Evolutionary conservation across 2,888 invertebrate species (phyloP).

Genomic region (Resseliella maxima): DNA sequence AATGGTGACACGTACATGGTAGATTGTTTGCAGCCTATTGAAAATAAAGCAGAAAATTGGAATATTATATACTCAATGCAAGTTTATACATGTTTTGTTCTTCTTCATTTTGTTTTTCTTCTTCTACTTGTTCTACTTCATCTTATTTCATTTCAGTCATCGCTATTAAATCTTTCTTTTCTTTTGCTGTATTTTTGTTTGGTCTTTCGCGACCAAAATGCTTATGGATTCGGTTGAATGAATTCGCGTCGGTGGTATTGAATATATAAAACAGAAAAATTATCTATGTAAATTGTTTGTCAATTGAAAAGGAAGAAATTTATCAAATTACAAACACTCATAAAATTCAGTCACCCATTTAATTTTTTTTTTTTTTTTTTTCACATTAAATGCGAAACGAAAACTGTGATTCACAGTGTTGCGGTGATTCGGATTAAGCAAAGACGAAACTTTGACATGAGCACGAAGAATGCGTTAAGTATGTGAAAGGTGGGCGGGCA

Average conservation of each 20-base stretch:
- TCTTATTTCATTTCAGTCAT: too few species aligned
- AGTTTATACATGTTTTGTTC: conserved; percentile 59
- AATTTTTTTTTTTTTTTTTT: too few species aligned
- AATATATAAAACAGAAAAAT: background rate
- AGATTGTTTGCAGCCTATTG: conserved; percentile 62
- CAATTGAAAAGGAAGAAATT: conserved; percentile 18
- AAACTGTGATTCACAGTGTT: background rate
- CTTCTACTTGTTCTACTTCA: too few species aligned
- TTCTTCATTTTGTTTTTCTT: conserved; percentile 52
- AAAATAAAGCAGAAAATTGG: conserved; percentile 57
- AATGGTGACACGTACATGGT: conserved; percentile 65
- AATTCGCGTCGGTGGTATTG: background rate
- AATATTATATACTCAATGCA: conserved; percentile 51
- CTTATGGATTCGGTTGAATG: too few species aligned
- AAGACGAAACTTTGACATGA: background rate
- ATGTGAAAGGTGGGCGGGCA: background rate
- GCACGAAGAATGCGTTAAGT: background rate
- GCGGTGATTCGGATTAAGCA: conserved; percentile 16
- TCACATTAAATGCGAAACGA: background rate
- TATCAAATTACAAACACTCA: conserved; percentile 54
- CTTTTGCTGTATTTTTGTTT: too few species aligned
- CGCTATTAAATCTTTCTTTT: too few species aligned
- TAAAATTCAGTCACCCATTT: conserved; percentile 37
- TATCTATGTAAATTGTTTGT: conserved; percentile 11
- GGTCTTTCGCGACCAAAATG: too few species aligned